Conservation (phyloP, 2,113 vertebrate genomes). For the Acrocephalus arundinaceus region DNA sequence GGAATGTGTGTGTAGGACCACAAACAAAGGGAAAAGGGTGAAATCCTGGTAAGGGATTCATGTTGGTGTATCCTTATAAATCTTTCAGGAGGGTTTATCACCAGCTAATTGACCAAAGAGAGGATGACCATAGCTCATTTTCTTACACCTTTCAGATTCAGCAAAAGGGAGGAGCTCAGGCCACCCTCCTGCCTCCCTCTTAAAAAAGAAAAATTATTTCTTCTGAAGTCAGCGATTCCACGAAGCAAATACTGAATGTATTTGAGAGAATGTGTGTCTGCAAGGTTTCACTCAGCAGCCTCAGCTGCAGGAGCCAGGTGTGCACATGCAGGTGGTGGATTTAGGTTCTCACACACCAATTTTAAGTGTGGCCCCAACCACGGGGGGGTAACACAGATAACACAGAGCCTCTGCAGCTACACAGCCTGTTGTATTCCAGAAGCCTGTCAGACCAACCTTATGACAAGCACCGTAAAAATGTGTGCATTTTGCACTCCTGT, state of each 20-base stretch:
- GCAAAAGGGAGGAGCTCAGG: neutral
- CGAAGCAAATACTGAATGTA: accelerated
- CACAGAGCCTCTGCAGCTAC: neutral
- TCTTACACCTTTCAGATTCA: neutral
- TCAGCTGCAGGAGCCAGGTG: neutral
- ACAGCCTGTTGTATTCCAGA: neutral
- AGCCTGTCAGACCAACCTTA: neutral
- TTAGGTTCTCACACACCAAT: neutral
- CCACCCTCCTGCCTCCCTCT: neutral
- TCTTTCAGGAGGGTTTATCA: neutral
- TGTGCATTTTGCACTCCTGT: neutral
- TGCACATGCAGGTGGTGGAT: neutral
- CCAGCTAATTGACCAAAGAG: neutral
- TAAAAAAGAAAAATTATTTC: neutral
- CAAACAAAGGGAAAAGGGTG: neutral
- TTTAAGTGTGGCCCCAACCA: neutral
- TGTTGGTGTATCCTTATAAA: neutral
- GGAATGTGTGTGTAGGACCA: neutral
- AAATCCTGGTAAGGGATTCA: neutral
- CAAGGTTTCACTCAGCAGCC: neutral
- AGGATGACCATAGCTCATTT: neutral
- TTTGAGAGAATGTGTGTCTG: accelerated
- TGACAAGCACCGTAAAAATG: neutral
- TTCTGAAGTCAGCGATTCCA: neutral
- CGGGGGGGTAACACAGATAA: accelerated